phyloP scores from a whole-genome alignment of 2,888 invertebrate genomes.

The Heliconius ethilla region DNA sequence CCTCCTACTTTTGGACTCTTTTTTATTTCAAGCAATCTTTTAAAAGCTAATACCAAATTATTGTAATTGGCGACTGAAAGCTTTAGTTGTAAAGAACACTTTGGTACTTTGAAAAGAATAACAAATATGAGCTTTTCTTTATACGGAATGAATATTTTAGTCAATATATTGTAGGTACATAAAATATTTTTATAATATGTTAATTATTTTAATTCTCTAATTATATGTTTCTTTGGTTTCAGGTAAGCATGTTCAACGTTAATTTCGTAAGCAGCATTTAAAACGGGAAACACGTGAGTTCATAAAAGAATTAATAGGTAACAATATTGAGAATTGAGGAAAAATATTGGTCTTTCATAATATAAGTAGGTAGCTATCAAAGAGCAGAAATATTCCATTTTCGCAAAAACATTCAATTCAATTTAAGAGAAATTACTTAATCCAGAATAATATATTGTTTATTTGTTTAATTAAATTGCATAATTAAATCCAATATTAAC shows the following conservation, averaged over 20 bases:
- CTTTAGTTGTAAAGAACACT: neutral
- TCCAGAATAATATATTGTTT: too few species aligned
- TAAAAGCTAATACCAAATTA: neutral
- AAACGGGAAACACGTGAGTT: neutral
- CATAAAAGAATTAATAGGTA: neutral
- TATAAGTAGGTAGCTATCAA: neutral
- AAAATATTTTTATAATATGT: too few species aligned
- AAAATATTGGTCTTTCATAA: neutral
- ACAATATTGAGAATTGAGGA: neutral
- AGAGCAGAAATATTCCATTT: neutral
- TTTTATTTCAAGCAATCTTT: neutral
- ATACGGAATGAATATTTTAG: too few species aligned
- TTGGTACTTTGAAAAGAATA: neutral
- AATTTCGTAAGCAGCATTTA: constrained; percentile 26
- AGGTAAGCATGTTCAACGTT: constrained; percentile 70
- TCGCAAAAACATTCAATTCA: neutral
- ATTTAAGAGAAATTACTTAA: neutral
- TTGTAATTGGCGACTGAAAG: neutral
- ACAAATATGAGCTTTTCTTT: neutral
- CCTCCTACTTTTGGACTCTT: neutral
- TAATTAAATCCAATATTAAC: neutral
- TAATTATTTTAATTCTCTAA: constrained; percentile 49
- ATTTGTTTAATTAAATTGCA: too few species aligned
- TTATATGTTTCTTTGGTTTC: constrained; percentile 58
- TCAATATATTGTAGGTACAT: too few species aligned